Evolutionary conservation across 2,113 vertebrate species (phyloP).

Genomic region (Caretta caretta): DNA sequence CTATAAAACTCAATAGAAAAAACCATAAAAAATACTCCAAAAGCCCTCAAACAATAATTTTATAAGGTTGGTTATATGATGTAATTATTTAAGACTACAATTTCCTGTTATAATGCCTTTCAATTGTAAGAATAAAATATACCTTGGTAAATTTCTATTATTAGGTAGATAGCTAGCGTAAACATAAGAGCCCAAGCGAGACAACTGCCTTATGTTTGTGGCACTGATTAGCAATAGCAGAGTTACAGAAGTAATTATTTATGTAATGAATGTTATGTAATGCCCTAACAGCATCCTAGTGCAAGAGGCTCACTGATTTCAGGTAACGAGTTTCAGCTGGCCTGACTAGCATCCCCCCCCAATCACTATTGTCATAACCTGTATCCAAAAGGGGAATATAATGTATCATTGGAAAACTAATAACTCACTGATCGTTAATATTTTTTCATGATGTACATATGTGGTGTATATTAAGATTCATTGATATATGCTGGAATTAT

Average conservation of each 20-base stretch:
- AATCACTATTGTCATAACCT: background rate
- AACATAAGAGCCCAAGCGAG: constrained; percentile 46
- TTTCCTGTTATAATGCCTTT: background rate
- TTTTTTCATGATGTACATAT: background rate
- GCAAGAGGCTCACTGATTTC: background rate
- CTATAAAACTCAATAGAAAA: background rate
- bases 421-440: background rate
- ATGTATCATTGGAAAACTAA: background rate
- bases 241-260: constrained; percentile 22
- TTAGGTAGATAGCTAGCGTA: constrained; percentile 22
- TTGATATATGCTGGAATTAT: background rate
- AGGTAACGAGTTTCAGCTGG: background rate
- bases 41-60: background rate
- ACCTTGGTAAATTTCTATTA: constrained; percentile 40
- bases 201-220: constrained; percentile 15
- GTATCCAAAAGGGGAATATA: background rate
- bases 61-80: background rate
- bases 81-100: background rate
- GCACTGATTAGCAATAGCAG: constrained; percentile 31
- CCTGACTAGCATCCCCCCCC: background rate
- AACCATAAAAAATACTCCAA: background rate
- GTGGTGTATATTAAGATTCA: background rate
- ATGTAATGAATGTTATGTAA: background rate
- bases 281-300: background rate
- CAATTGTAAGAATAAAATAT: constrained; percentile 23